Evolutionary conservation across 1,140 invertebrate species (phyloP).

Genomic region (Oryctes rhinoceros): DNA sequence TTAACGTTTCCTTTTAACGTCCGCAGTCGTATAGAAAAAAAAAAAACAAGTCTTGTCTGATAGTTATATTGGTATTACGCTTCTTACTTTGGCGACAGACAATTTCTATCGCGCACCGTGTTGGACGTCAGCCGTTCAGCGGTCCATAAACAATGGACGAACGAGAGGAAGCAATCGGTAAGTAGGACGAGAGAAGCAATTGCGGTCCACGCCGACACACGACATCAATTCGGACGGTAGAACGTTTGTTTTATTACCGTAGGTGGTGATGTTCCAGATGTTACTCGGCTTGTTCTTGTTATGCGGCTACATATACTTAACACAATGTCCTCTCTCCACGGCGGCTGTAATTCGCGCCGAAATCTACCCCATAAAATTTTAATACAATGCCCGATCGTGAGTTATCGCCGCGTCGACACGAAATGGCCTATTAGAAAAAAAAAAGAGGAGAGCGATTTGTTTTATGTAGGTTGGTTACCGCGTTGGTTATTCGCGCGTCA

Average conservation of each 20-base stretch:
- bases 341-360: not conserved
- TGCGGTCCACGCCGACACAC: constrained; percentile 20
- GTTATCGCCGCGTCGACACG: not conserved
- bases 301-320: constrained; percentile 32
- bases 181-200: constrained; percentile 11
- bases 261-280: constrained; percentile 39
- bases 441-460: not conserved
- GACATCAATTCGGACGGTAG: constrained; percentile 27
- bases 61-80: constrained; percentile 12
- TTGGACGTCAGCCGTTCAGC: not conserved
- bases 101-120: not conserved
- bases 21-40: not conserved
- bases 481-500: constrained; percentile 19
- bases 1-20: constrained; percentile 21
- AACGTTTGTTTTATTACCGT: constrained; percentile 38
- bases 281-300: constrained; percentile 17
- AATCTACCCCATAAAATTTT: constrained; percentile 20
- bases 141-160: constrained; percentile 13
- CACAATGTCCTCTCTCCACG: not conserved
- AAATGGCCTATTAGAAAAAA: not conserved
- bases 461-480: not conserved
- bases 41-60: not conserved
- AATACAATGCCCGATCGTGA: constrained; percentile 27
- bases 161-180: not conserved
- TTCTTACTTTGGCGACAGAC: not conserved